phyloP scores from a whole-genome alignment of 2,113 vertebrate species.

The Meleagris gallopavo region DNA sequence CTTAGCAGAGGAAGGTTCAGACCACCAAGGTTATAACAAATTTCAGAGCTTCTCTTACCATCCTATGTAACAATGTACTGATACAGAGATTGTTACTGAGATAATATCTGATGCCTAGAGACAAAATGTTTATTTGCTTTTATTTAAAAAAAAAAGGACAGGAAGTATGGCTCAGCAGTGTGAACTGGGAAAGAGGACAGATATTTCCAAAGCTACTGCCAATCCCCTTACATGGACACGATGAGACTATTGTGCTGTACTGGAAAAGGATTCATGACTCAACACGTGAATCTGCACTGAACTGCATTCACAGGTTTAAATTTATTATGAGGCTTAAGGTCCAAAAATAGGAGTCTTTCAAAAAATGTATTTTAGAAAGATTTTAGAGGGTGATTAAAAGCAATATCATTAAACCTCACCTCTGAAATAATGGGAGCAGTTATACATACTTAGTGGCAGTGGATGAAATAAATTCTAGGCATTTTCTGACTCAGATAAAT shows the following conservation, averaged over 20 bases:
- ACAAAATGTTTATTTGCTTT: not conserved
- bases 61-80: not conserved
- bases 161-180: not conserved
- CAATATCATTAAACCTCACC: not conserved
- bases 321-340: not conserved
- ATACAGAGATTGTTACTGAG: not conserved
- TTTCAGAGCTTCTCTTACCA: not conserved
- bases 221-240: not conserved
- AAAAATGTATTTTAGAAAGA: not conserved
- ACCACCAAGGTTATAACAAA: not conserved
- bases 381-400: not conserved
- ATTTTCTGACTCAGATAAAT: not conserved
- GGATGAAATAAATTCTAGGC: not conserved
- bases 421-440: not conserved
- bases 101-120: not conserved
- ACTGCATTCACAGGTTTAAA: not conserved
- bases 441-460: not conserved
- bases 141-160: not conserved
- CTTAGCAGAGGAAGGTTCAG: not conserved
- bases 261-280: not conserved
- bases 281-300: not conserved
- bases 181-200: not conserved
- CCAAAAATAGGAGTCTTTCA: not conserved
- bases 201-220: slow-evolving; percentile 45
- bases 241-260: not conserved